Evolutionary conservation across 2,113 vertebrate genomes (phyloP), one percentile per base, ranked within the genome.

Genomic region (Apeltes quadracus): DNA sequence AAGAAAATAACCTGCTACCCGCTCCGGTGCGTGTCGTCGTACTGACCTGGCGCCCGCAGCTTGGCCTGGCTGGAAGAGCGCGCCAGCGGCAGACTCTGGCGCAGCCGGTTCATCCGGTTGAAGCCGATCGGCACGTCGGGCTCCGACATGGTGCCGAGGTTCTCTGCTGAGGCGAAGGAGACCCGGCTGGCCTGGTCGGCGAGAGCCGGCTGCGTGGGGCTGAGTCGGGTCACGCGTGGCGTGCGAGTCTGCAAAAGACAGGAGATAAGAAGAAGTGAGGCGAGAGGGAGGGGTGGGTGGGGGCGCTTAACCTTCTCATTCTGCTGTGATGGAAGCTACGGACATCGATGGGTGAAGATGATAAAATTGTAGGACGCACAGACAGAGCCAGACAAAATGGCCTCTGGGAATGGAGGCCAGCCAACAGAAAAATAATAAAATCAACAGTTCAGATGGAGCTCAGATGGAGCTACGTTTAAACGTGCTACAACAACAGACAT

Each of bases 31-130:
- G 1, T 38, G 9, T 46, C 20, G 3, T 7, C 25, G 39, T 11
- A 15, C 87, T 66, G 78, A 98, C 97, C 97, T 95, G 97, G 97
- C 0, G 97, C 96, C 1, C 96, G 91, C 50, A 98, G 95, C 89
- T 99, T 99, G 50, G 95, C 96, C 92, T 98, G 97, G 92, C 96
- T 97, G 90, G 97, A 95, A 0, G 97, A 98, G 3, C 97, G 96
- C 1, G 97, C 96, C 83, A 99, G 91, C 7, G 97, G 97, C 83
- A 99, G 90, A 88, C 97, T 99, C 94, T 98, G 97, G 8, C 97
- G 93, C 59, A 99, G 97, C 39, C 97, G 96, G 90, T 98, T 98
- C 94, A 97, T 97, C 83, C 97, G 96, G 92, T 94, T 98, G 85
- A 99, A 99, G 2, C 96, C 97, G 75, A 97, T 87, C 41, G 97